Conservation (phyloP, 1,140 invertebrate species). For the Delia radicum region DNA sequence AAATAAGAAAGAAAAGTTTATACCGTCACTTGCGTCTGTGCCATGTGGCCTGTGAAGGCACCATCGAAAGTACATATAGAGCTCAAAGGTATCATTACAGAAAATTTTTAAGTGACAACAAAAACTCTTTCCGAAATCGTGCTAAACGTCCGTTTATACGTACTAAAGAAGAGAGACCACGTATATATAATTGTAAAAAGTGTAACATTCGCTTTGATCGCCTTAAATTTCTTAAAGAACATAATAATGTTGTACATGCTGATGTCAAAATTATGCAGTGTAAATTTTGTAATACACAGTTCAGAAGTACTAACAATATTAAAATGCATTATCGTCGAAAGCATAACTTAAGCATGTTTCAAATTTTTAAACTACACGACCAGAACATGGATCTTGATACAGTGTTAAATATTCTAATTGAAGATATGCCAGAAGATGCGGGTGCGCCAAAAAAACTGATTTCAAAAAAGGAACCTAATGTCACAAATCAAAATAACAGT, state of each 20-base stretch:
- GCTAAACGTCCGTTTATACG: background rate
- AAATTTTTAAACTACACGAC: background rate
- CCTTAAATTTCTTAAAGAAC: background rate
- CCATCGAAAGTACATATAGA: background rate
- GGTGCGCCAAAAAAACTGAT: background rate
- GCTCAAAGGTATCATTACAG: background rate
- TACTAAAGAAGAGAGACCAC: background rate
- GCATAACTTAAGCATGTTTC: background rate
- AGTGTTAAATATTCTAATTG: background rate
- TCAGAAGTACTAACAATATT: background rate
- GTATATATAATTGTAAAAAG: background rate
- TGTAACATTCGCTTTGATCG: background rate
- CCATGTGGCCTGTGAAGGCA: background rate
- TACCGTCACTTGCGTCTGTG: background rate
- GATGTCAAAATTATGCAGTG: background rate
- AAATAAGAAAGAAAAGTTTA: background rate
- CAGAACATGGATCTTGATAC: background rate
- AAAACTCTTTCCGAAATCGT: background rate
- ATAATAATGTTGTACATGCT: background rate
- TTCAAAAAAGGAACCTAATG: background rate
- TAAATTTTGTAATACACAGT: background rate
- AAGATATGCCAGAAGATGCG: background rate
- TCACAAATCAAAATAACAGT: background rate
- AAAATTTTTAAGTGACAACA: background rate
- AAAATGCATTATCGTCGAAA: background rate